These are phyloP conservation scores for Drosophila bipectinata DNA, from an alignment of 1,140 invertebrate genomes.

Conservation along the genomic window DNA sequence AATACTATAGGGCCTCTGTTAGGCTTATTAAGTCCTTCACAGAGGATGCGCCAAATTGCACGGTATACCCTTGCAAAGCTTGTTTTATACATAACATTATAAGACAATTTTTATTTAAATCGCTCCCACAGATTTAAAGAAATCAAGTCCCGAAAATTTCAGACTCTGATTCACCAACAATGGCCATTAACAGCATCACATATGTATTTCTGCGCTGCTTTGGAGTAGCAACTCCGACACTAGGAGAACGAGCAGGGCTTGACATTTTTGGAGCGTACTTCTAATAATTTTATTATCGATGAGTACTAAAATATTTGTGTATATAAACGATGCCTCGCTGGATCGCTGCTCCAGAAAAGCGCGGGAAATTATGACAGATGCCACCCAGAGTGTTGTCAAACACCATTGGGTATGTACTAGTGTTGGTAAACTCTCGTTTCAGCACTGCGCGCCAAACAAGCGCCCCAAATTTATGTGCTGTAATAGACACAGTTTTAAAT, in stretches of 20 bases:
- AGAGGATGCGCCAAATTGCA: too few species aligned
- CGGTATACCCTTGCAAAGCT: too few species aligned
- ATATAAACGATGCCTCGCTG: conserved; percentile 33
- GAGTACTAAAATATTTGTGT: conserved; percentile 12
- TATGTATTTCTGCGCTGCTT: too few species aligned
- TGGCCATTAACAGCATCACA: too few species aligned
- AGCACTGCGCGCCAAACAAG: conserved; percentile 40
- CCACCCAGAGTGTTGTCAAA: conserved; percentile 38
- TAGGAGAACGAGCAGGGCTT: conserved; percentile 75
- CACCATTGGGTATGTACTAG: conserved; percentile 18
- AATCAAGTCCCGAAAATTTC: too few species aligned
- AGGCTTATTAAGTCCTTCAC: too few species aligned
- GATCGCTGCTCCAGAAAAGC: conserved; percentile 25
- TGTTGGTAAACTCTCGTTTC: conserved; percentile 18
- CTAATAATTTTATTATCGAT: conserved; percentile 19
- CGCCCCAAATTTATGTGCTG: neutral
- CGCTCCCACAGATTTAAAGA: too few species aligned
- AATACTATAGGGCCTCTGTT: too few species aligned
- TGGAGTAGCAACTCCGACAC: conserved; percentile 47
- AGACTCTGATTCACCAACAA: too few species aligned
- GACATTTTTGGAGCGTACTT: conserved; percentile 60
- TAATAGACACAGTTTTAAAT: neutral
- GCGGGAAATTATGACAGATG: conserved; percentile 67
- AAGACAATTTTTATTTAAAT: too few species aligned
- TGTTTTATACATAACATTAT: too few species aligned